A percentile compares a stretch with the other conserved stretches of the same genome.
Evolutionary conservation across 2,113 vertebrate genomes (phyloP).

Genomic region (Eurypyga helias): DNA sequence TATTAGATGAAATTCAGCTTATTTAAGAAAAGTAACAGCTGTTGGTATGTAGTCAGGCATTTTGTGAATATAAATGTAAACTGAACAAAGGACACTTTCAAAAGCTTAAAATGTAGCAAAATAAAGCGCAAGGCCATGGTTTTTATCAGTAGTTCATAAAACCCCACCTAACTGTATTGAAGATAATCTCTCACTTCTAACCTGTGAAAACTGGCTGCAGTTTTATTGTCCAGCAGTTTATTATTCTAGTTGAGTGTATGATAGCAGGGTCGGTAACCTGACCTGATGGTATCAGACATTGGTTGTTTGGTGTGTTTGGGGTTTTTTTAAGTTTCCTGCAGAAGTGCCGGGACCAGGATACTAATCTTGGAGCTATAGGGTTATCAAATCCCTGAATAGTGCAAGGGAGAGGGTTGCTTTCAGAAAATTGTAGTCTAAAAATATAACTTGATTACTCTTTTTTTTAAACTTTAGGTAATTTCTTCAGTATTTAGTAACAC

Average conservation of each 20-base stretch:
- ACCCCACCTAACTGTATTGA: not conserved
- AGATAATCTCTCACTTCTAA: not conserved
- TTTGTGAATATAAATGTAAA: not conserved
- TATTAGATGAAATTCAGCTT: not conserved
- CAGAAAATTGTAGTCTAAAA: not conserved
- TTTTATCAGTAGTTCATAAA: not conserved
- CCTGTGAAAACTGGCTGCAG: not conserved
- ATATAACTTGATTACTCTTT: not conserved
- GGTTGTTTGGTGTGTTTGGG: not conserved
- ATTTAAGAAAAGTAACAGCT: not conserved
- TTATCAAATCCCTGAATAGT: not conserved
- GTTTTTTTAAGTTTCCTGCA: not conserved
- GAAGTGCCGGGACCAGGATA: not conserved
- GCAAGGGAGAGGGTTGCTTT: not conserved
- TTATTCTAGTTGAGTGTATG: not conserved
- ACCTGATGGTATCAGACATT: not conserved
- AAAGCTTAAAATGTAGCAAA: not conserved
- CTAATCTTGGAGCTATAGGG: not conserved
- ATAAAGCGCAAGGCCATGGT: not conserved
- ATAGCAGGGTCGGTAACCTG: not conserved
- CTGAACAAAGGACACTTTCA: not conserved
- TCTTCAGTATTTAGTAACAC: not conserved
- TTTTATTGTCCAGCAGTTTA: not conserved
- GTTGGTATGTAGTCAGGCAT: not conserved
- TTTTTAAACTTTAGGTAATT: not conserved